Base-by-base conservation (phyloP, 2,888 invertebrate genomes). In the Coecobrya sp. region DNA sequence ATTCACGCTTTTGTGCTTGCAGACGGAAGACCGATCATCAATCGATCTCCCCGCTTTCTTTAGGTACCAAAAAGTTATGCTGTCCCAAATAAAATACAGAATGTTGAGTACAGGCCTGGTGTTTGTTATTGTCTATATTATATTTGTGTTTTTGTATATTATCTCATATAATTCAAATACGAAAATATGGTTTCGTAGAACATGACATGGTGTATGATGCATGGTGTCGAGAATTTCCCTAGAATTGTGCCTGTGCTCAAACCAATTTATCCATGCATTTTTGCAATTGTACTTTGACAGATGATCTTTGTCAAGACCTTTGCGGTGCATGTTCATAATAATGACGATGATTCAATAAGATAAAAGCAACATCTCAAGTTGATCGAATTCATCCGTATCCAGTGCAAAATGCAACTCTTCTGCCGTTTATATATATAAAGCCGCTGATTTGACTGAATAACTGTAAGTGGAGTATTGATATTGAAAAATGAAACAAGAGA, bases 241-340 rank as follows among this genome's bases (percentile, higher is more conserved):
- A 36, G 36, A 4, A 36, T 36, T 7, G 36, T 7, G 7, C 36
- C 2, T 7, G 2, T 36, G 36, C 36, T 36, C 36, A 4, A 36
- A 36, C 36, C 36, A 36, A 10, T 52, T 10, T 3, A 52, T 16
- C 11, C 11, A 59, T 59, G 1, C 19, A 2, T 19, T 7, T 59
- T 59, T 19, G n/a, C 11, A 27, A 27, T 65, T 27, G 27, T 27
- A 65, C 65, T 65, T 65, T 65, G 65, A 65, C 65, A 65, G 27
- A 27, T 65, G 65, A 65, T 65, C 65, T 65, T 27, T 65, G 65
- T 65, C 65, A 65, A 25, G 11, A 5, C 19, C 25, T 65, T 65
- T 65, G 65, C 27, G 65, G 65, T 16, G 8, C 27, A 27, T 1
- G 27, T 59, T 8, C 19, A 59, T 19, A 19, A 59, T 4, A 10